Conservation (phyloP, 2,888 invertebrate genomes). For the Drosophila paucipuncta region DNA sequence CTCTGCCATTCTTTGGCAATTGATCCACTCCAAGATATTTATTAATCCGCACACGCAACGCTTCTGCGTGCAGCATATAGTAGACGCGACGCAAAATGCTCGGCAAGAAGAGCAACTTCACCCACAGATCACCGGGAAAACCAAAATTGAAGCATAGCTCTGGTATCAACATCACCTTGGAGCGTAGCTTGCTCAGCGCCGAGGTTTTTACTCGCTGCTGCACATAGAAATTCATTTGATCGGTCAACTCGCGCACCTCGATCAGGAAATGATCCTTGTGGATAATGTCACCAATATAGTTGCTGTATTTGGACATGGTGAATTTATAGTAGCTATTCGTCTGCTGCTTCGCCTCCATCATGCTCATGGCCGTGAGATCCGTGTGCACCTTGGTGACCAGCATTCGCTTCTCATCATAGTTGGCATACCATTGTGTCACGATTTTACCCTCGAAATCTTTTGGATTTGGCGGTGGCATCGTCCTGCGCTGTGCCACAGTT, state of each 20-base stretch:
- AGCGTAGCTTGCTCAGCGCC: slow-evolving; percentile 82
- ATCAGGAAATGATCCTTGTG: slow-evolving; percentile 90
- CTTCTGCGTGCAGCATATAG: slow-evolving; percentile 83
- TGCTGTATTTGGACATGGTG: slow-evolving; percentile 90
- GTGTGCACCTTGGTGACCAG: slow-evolving; percentile 90
- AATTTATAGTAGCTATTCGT: slow-evolving; percentile 90
- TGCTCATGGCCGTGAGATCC: slow-evolving; percentile 88
- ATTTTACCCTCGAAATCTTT: slow-evolving; percentile 90
- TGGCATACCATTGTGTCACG: slow-evolving; percentile 94
- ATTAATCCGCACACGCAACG: slow-evolving; percentile 84
- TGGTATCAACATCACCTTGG: slow-evolving; percentile 91
- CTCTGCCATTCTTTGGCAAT: slow-evolving; percentile 26
- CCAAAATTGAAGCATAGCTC: slow-evolving; percentile 92
- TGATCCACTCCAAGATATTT: slow-evolving; percentile 67
- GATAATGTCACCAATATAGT: slow-evolving; percentile 86
- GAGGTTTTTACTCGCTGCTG: slow-evolving; percentile 76
- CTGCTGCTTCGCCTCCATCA: slow-evolving; percentile 88
- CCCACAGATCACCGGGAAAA: slow-evolving; percentile 92
- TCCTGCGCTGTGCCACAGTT: slow-evolving; percentile 86
- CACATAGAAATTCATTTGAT: slow-evolving; percentile 83
- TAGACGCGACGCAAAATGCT: slow-evolving; percentile 91
- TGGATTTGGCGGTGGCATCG: slow-evolving; percentile 86
- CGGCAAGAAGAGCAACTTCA: slow-evolving; percentile 93
- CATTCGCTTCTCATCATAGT: slow-evolving; percentile 86
- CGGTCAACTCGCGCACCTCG: slow-evolving; percentile 88